Evolutionary conservation across 2,888 invertebrate species (phyloP).

Genomic region (Eudasyphora cyanicolor): DNA sequence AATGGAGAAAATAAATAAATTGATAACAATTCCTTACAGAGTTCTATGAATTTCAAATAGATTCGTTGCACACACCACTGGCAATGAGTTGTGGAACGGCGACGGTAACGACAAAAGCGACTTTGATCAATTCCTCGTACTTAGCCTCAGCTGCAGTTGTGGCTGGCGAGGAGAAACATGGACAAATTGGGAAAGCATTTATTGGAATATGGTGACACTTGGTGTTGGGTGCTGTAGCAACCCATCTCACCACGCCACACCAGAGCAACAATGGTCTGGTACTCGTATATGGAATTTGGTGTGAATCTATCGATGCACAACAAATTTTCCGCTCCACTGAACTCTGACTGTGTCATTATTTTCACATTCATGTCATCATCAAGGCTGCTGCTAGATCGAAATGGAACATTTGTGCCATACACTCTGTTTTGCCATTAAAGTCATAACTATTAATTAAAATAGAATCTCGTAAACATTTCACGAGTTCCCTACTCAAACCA

Average conservation of each 20-base stretch:
- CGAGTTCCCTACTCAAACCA: too few relatives aligned
- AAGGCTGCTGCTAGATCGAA: not conserved
- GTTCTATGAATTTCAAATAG: slow-evolving; percentile 56
- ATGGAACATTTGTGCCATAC: not conserved
- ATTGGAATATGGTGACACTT: not conserved
- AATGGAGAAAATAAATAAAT: slow-evolving; percentile 46
- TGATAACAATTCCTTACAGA: slow-evolving; percentile 51
- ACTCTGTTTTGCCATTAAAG: not conserved
- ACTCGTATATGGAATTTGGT: not conserved
- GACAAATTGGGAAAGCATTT: slow-evolving; percentile 3
- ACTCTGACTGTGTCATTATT: not conserved
- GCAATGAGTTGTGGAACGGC: not conserved
- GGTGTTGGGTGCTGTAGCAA: too few relatives aligned
- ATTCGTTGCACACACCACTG: slow-evolving; percentile 30
- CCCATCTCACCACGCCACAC: too few relatives aligned
- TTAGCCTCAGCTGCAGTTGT: slow-evolving; percentile 4
- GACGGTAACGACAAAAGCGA: not conserved
- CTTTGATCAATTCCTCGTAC: slow-evolving; percentile 14
- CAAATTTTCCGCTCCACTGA: not conserved
- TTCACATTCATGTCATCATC: not conserved
- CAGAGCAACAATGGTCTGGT: too few relatives aligned
- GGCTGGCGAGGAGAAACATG: not conserved
- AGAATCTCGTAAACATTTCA: too few relatives aligned
- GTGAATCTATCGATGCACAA: not conserved
- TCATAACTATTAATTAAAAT: not conserved